Evolutionary conservation across 2,113 vertebrate genomes (phyloP).

Genomic region (Elachura formosa): DNA sequence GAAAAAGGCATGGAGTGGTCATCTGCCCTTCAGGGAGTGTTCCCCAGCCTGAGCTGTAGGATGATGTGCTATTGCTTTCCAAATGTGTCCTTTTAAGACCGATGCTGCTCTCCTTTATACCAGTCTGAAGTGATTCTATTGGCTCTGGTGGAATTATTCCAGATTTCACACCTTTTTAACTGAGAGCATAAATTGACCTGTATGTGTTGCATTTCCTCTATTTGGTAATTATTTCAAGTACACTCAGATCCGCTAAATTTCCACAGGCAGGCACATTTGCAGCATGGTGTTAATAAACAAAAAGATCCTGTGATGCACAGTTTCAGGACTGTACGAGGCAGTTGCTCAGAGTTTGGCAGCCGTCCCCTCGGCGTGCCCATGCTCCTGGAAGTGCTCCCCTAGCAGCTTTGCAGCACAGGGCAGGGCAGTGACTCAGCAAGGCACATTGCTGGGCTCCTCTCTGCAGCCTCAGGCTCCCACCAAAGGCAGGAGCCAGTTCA

Average conservation of each 20-base stretch:
- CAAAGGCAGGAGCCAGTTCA: background rate
- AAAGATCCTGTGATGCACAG: slow-evolving; percentile 41
- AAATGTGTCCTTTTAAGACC: background rate
- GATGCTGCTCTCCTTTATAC: background rate
- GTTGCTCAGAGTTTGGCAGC: slow-evolving; percentile 25
- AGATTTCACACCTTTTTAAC: slow-evolving; percentile 64
- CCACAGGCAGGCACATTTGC: slow-evolving; percentile 41
- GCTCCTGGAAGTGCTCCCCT: background rate
- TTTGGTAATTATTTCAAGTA: slow-evolving; percentile 55
- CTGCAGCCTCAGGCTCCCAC: background rate
- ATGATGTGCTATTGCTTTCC: background rate
- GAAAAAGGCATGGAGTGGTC: background rate
- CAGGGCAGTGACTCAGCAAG: slow-evolving; percentile 9
- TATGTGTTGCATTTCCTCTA: slow-evolving; percentile 62
- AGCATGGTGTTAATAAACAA: slow-evolving; percentile 58
- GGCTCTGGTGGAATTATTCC: slow-evolving; percentile 55
- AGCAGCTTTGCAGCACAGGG: background rate
- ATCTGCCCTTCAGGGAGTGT: background rate
- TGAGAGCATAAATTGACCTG: slow-evolving; percentile 58
- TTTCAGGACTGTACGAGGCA: slow-evolving; percentile 16
- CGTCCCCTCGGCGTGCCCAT: background rate
- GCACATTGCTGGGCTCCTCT: background rate
- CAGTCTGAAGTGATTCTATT: slow-evolving; percentile 28
- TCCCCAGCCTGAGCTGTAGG: background rate
- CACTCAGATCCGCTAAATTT: slow-evolving; percentile 2